Conservation (phyloP, 2,113 vertebrate genomes). For the Nyctibius bracteatus region DNA sequence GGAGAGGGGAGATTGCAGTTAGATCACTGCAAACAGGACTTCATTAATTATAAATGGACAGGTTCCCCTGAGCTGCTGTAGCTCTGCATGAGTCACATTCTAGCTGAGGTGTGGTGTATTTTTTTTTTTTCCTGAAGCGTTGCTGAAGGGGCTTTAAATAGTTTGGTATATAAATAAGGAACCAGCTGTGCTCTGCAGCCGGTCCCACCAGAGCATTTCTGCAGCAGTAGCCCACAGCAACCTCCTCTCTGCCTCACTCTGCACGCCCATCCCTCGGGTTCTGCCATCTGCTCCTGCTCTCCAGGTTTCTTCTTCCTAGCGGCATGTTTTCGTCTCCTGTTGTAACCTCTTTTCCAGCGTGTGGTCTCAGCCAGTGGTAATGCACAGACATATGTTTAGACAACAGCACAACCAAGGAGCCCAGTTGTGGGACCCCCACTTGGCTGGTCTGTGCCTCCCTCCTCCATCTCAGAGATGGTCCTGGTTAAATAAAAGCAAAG, state of each 20-base stretch:
- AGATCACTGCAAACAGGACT: not conserved
- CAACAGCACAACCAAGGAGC: not conserved
- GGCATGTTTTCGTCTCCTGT: not conserved
- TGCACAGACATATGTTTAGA: not conserved
- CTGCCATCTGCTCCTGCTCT: not conserved
- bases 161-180: conserved; percentile 5
- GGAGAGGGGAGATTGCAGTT: not conserved
- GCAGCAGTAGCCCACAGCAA: not conserved
- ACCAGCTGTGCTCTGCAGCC: not conserved
- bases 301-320: not conserved
- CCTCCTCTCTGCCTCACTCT: not conserved
- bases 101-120: not conserved
- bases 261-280: not conserved
- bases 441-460: not conserved
- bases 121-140: not conserved
- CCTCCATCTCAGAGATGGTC: not conserved
- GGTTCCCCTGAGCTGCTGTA: not conserved
- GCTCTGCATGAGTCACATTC: not conserved
- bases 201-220: not conserved
- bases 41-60: conserved; percentile 20
- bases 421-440: not conserved
- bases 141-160: not conserved
- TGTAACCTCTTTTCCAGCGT: not conserved
- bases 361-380: not conserved
- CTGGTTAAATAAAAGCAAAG: conserved; percentile 25